These are phyloP conservation scores for Dichetophora obliterata DNA, from an alignment of 2,888 invertebrate genomes.

Conservation along the genomic window DNA sequence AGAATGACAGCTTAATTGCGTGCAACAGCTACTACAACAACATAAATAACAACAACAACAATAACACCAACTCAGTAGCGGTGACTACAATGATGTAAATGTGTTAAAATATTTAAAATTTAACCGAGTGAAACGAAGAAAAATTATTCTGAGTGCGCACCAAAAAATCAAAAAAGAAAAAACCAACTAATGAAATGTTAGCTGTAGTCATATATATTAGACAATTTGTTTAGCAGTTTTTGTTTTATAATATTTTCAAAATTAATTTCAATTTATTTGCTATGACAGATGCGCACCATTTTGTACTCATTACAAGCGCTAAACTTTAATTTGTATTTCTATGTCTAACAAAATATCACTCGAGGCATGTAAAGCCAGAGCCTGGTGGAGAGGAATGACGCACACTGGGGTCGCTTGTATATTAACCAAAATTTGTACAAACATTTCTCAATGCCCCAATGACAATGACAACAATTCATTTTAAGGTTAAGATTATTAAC, in stretches of 20 bases:
- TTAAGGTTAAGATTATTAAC: too few species aligned
- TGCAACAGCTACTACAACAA: conserved; percentile 2
- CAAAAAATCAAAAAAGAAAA: too few species aligned
- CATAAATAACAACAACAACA: background rate
- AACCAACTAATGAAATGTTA: background rate
- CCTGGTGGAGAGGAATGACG: too few species aligned
- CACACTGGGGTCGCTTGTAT: too few species aligned
- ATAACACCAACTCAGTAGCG: background rate
- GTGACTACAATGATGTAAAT: background rate
- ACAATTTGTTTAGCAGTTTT: background rate
- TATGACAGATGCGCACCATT: conserved; percentile 33
- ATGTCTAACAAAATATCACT: background rate
- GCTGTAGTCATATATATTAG: background rate
- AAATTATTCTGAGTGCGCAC: background rate
- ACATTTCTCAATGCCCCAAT: too few species aligned
- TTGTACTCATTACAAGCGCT: conserved; percentile 27
- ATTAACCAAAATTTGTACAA: too few species aligned
- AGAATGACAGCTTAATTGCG: conserved; percentile 8
- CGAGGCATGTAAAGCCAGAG: background rate
- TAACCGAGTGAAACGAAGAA: background rate
- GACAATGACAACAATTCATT: too few species aligned
- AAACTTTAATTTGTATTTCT: conserved; percentile 27
- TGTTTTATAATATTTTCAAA: background rate
- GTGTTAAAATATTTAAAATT: conserved; percentile 1
- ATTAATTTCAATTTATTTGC: conserved; percentile 22